Evolutionary conservation across 2,888 invertebrate genomes (phyloP).

Genomic region (Eubasilissa splendida): DNA sequence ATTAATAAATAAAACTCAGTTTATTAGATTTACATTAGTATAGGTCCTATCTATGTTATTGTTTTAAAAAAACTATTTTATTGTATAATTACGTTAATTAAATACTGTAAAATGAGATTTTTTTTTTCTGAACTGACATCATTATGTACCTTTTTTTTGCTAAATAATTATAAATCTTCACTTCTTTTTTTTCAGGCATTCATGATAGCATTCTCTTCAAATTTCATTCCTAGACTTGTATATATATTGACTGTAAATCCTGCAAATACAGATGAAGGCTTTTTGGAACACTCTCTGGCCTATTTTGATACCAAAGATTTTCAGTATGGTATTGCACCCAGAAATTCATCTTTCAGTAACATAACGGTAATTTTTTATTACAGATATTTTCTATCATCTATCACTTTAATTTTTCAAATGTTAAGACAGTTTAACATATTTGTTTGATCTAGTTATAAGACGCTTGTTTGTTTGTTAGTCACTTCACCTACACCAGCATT

Average conservation of each 20-base stretch:
- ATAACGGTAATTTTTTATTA: slow-evolving; percentile 55
- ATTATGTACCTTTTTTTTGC: too few relatives aligned
- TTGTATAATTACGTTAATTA: neutral
- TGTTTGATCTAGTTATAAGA: neutral
- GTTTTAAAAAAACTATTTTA: neutral
- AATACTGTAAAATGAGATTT: neutral
- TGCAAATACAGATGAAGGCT: slow-evolving; percentile 74
- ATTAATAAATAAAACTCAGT: too few relatives aligned
- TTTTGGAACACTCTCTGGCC: slow-evolving; percentile 79
- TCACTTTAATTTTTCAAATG: slow-evolving; percentile 20
- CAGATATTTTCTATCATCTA: too few relatives aligned
- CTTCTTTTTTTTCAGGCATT: slow-evolving; percentile 73
- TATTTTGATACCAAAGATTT: slow-evolving; percentile 78
- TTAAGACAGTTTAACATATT: slow-evolving; percentile 52
- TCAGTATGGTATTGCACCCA: slow-evolving; percentile 64
- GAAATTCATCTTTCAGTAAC: slow-evolving; percentile 62
- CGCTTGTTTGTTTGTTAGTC: too few relatives aligned
- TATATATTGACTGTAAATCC: slow-evolving; percentile 73
- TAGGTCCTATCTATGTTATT: too few relatives aligned
- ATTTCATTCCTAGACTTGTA: slow-evolving; percentile 85
- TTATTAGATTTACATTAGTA: too few relatives aligned
- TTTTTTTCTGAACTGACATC: neutral
- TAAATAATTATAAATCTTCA: too few relatives aligned
- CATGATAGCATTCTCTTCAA: slow-evolving; percentile 89
- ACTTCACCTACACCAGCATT: too few relatives aligned